Evolutionary conservation across 2,888 invertebrate species (phyloP), one percentile per base, ranked within the genome.

Genomic region (Ophioninae sp.): DNA sequence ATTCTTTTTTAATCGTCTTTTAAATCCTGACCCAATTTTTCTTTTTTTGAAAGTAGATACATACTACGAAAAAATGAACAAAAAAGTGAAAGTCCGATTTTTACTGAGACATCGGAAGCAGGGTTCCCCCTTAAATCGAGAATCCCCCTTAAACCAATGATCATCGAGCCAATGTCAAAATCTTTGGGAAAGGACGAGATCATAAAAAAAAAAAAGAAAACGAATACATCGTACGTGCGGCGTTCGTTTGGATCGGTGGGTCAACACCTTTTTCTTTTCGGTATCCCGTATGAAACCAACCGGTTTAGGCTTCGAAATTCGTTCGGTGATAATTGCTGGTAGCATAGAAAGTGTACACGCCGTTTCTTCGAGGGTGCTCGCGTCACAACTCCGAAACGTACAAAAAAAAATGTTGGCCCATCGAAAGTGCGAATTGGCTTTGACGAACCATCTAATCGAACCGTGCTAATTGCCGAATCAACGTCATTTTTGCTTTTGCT

Each of bases 81-180:
- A 30, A 30, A 30, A 30, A 30, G 30, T 30, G 30, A 30, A 30
- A 30, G 30, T 30, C 3, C 30, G 30, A 30, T 30, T 30, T 30
- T 3, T 30, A 2, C 30, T 30, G 30, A 30, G 30, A 1, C 30
- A 30, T 30, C 3, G 30, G 2, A 30, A 30, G 30, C 30, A 30
- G 30, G 30, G 30, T 30, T 30, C 30, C 30, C 30, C 30, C 30
- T 30, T 30, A 30, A 30, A 30, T 30, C 3, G 30, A 30, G 30
- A 3, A 30, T 30, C 30, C 30, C 30, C 30, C 30, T 30, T 30
- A 30, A 30, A 30, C 30, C 21, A 10, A 39, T 8, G 7, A 56
- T 64, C 30, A 8, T 13, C 21, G 8, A 37, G 62, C n/a, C 67
- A 84, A 83, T 85, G 75, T 86, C 80, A 69, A 87, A 87, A 85